phyloP scores from a whole-genome alignment of 2,797 vertebrate species.

The Aeoliscus strigatus region DNA sequence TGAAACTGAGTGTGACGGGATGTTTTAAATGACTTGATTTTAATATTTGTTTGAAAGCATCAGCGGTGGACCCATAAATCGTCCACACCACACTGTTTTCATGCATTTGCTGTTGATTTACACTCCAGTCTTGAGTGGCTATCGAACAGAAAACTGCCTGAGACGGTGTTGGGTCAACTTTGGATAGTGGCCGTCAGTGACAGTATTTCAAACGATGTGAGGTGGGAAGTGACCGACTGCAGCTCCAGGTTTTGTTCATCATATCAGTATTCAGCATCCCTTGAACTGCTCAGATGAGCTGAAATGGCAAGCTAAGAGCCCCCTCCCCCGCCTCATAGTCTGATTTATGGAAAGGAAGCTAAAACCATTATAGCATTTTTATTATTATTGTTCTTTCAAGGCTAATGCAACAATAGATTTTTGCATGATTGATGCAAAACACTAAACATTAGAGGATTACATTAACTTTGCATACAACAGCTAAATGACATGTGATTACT shows the following conservation, averaged over 20 bases:
- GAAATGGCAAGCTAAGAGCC: conserved; percentile 78
- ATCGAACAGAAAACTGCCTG: conserved; percentile 70
- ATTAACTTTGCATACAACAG: conserved; percentile 83
- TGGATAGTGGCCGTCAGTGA: conserved; percentile 52
- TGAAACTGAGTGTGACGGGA: too few species aligned
- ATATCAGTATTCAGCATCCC: conserved; percentile 77
- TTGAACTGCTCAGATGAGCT: conserved; percentile 73
- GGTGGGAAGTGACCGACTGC: conserved; percentile 66
- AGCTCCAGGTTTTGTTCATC: conserved; percentile 68
- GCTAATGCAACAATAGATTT: conserved; percentile 87
- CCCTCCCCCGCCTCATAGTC: conserved; percentile 57
- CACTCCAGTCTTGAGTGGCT: conserved; percentile 70
- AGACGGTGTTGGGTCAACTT: conserved; percentile 69
- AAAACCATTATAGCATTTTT: conserved; percentile 84
- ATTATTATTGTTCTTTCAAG: conserved; percentile 87
- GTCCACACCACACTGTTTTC: conserved; percentile 62
- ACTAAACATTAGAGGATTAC: conserved; percentile 85
- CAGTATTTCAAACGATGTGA: conserved; percentile 66
- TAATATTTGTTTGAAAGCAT: conserved; percentile 80
- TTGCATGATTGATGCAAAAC: conserved; percentile 83
- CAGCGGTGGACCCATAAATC: conserved; percentile 72
- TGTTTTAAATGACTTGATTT: conserved; percentile 70
- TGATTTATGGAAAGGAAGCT: conserved; percentile 84
- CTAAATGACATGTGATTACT: conserved; percentile 81
- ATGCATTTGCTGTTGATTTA: conserved; percentile 79